These are phyloP conservation scores for Novumbra hubbsi DNA, from an alignment of 2,797 vertebrate genomes.

Conservation along the genomic window DNA sequence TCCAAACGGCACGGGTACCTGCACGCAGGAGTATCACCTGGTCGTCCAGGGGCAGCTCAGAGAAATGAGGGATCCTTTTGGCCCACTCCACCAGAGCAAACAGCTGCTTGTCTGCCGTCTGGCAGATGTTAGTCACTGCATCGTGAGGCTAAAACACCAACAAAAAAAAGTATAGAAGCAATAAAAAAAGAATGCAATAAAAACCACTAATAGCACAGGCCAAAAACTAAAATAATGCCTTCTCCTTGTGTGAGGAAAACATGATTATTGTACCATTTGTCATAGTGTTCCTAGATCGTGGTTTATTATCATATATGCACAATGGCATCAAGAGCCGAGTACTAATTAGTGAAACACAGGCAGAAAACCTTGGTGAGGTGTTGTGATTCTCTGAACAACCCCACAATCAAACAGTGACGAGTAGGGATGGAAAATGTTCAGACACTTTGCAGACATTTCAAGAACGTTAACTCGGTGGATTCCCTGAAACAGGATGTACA, in stretches of 20 bases:
- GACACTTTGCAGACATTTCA: not conserved
- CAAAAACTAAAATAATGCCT: not conserved
- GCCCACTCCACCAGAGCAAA: constrained; percentile 99
- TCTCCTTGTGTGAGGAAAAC: not conserved
- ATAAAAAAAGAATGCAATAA: not conserved
- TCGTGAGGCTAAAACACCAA: constrained; percentile 84
- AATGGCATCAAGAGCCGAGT: not conserved
- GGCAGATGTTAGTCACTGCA: constrained; percentile 97
- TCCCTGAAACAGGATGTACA: not conserved
- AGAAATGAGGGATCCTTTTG: constrained; percentile 97
- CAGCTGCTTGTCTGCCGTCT: constrained; percentile 97
- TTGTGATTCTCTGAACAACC: too few species aligned
- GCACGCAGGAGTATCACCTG: constrained; percentile 97
- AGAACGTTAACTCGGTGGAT: not conserved
- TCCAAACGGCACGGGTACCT: constrained; percentile 67
- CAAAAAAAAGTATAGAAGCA: constrained; percentile 6
- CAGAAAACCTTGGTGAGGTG: not conserved
- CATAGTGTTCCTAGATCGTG: not conserved
- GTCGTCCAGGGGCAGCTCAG: constrained; percentile 93
- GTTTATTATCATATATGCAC: not conserved
- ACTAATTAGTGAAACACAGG: not conserved
- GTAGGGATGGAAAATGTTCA: too few species aligned
- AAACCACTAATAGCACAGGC: not conserved
- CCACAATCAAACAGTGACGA: too few species aligned
- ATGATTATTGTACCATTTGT: too few species aligned